Base-by-base conservation (phyloP, 2,888 invertebrate species). In the Troides aeacus region DNA sequence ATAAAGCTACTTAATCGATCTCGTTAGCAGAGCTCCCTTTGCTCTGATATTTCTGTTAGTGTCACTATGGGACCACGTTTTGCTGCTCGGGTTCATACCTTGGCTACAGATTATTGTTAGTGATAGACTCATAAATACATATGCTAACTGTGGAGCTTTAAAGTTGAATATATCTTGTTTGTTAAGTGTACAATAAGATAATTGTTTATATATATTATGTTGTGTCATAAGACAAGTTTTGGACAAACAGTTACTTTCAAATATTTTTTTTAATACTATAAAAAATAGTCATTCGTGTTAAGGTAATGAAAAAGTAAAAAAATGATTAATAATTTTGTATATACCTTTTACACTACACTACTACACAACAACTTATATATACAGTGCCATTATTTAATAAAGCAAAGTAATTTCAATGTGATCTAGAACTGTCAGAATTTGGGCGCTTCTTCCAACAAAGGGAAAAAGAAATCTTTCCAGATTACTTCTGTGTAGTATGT, bases 401-500 rank as follows among this genome's bases (percentile, higher is more conserved):
- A 4, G 18, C 1, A 12, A 53, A 53, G n/a, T 53, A n/a, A 5
- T n/a, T 18, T 18, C 6, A n/a, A 6, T 53, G 15, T 46, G 46
- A 53, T n/a, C 15, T n/a, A 53, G 18, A 53, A 53, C 53, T n/a
- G 10, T 53, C 62, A 71, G 75, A 79, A 76, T 77, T 76, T 75
- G 71, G 66, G 42, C 71, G 71, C 69, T 72, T 70, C 76, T 74
- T 74, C 73, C 69, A 65, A 62, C 72, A 78, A 73, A 74, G 79
- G 80, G 81, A 79, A 78, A 76, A 79, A 79, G 77, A 81, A 88
- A 87, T 87, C 85, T 84, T 85, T 86, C 84, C 80, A 86, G 88
- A 89, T 91, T 90, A 90, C 90, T 89, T 90, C 88, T 87, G 81
- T 85, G 84, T 83, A 84, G 79, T 78, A 84, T 89, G 85, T 92